Evolutionary conservation across 2,888 invertebrate species (phyloP).

Genomic region (Eulithis testata): DNA sequence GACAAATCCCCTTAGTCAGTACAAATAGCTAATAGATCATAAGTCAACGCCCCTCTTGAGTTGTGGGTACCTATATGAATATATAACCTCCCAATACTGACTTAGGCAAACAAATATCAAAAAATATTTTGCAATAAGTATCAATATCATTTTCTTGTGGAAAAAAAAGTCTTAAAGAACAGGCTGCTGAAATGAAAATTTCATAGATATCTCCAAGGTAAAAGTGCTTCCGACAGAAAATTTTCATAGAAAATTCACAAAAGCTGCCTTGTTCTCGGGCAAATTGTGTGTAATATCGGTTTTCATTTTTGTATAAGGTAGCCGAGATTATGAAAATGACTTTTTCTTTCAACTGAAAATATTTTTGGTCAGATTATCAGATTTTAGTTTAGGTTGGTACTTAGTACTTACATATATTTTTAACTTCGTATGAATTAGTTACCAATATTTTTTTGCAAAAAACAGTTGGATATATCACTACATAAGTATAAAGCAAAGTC

Average conservation of each 20-base stretch:
- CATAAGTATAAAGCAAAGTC: too few species aligned
- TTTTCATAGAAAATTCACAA: slow-evolving; percentile 43
- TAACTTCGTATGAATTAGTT: too few species aligned
- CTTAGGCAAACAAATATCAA: not conserved
- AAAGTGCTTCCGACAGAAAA: slow-evolving; percentile 28
- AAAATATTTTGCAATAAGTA: not conserved
- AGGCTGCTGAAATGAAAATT: slow-evolving; percentile 13
- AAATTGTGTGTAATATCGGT: slow-evolving; percentile 26
- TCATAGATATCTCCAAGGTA: slow-evolving; percentile 11
- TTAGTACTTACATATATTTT: too few species aligned
- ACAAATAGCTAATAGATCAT: too few species aligned
- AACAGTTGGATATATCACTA: too few species aligned
- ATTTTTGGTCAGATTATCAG: too few species aligned
- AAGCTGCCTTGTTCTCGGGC: slow-evolving; percentile 25
- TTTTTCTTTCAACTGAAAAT: not conserved
- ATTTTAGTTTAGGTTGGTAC: too few species aligned
- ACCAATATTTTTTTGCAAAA: too few species aligned
- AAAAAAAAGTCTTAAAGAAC: not conserved
- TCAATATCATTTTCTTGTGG: slow-evolving; percentile 15
- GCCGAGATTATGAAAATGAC: slow-evolving; percentile 22
- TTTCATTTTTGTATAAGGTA: slow-evolving; percentile 21
- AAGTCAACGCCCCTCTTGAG: too few species aligned
- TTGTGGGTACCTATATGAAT: too few species aligned
- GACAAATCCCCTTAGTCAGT: too few species aligned
- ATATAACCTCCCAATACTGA: too few species aligned